phyloP scores from a whole-genome alignment of 2,797 vertebrate species.

The Somateria mollissima region DNA sequence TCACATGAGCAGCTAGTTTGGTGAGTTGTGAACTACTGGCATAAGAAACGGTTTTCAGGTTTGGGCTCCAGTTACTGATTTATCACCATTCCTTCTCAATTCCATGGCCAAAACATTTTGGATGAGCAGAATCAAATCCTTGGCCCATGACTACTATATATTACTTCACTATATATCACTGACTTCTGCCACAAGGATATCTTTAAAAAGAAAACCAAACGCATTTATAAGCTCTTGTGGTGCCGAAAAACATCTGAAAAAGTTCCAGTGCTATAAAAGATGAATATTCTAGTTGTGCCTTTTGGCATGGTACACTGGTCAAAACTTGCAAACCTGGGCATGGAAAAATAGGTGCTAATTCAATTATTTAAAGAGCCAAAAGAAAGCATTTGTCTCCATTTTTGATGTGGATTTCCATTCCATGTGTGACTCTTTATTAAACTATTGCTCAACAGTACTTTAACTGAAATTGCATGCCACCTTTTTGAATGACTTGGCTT shows the following conservation, averaged over 20 bases:
- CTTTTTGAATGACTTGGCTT: constrained; percentile 6
- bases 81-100: constrained; percentile 62
- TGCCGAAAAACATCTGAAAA: not conserved
- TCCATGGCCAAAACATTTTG: constrained; percentile 47
- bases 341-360: constrained; percentile 1
- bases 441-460: not conserved
- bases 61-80: constrained; percentile 68
- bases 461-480: not conserved
- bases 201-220: not conserved
- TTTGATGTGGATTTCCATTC: not conserved
- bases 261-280: not conserved
- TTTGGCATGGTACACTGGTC: not conserved
- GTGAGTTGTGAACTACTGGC: constrained; percentile 14
- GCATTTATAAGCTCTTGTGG: not conserved
- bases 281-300: not conserved
- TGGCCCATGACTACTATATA: not conserved
- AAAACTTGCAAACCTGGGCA: constrained; percentile 51
- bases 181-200: not conserved
- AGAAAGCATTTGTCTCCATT: not conserved
- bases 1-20: not conserved
- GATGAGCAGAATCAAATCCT: constrained; percentile 14
- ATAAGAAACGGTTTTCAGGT: constrained; percentile 61
- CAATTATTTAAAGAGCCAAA: not conserved
- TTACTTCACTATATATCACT: not conserved
- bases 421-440: not conserved